Percentiles rank a stretch among this genome's conserved stretches.
Evolutionary conservation across 2,797 vertebrate genomes (phyloP).

Genomic region (Betta splendens): DNA sequence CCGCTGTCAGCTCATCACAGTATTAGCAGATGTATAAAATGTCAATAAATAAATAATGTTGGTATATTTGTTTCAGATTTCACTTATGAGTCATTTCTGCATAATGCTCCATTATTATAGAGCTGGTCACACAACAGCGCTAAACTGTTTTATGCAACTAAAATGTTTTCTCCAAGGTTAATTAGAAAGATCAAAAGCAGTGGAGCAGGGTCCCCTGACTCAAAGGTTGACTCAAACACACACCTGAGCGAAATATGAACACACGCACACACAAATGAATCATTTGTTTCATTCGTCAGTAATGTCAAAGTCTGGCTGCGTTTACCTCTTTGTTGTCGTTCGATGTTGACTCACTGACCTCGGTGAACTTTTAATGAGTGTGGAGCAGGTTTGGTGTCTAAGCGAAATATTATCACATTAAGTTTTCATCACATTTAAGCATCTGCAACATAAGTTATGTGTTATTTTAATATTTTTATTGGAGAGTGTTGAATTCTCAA

Average conservation of each 20-base stretch:
- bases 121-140: constrained; percentile 19
- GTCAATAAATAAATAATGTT: neutral
- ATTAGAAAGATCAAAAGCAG: too few relatives aligned
- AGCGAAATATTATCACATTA: too few relatives aligned
- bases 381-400: neutral
- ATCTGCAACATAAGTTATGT: neutral
- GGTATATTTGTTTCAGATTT: constrained; percentile 9
- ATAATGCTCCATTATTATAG: constrained; percentile 20
- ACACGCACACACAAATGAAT: constrained; percentile 18
- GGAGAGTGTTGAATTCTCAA: neutral
- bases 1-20: neutral
- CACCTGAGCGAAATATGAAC: constrained; percentile 14
- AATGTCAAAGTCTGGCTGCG: too few relatives aligned
- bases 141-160: constrained; percentile 23
- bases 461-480: too few relatives aligned
- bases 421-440: neutral
- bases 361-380: too few relatives aligned
- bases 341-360: too few relatives aligned
- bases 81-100: constrained; percentile 24
- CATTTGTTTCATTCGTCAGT: constrained; percentile 23
- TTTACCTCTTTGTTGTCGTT: too few relatives aligned
- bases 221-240: constrained; percentile 27
- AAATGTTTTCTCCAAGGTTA: too few relatives aligned
- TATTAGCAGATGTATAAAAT: neutral
- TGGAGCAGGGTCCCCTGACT: too few relatives aligned